Percentiles rank a stretch among this genome's conserved stretches.
phyloP scores from a whole-genome alignment of 1,140 invertebrate genomes.

The Venustaconcha ellipsiformis region DNA sequence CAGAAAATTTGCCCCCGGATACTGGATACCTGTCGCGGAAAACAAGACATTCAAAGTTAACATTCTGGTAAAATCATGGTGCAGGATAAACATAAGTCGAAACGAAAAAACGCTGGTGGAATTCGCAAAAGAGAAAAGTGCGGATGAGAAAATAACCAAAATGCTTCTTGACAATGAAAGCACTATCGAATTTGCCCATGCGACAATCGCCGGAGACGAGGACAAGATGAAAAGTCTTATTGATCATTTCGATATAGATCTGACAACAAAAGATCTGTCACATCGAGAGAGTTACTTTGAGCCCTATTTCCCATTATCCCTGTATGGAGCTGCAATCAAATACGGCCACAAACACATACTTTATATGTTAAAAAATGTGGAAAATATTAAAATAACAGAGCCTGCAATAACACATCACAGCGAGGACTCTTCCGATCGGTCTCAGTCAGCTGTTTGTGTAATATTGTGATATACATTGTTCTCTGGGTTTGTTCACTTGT shows the following conservation, averaged over 20 bases:
- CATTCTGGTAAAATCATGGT: slow-evolving; percentile 61
- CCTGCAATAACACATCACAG: no score
- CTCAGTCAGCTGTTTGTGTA: no score
- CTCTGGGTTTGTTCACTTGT: no score
- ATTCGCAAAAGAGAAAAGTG: slow-evolving; percentile 50
- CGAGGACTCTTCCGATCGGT: no score
- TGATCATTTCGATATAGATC: slow-evolving; percentile 44
- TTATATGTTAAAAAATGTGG: slow-evolving; percentile 29
- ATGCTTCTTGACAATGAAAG: slow-evolving; percentile 56
- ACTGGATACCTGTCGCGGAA: slow-evolving; percentile 55
- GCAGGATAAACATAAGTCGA: slow-evolving; percentile 55
- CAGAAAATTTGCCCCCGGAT: slow-evolving; percentile 52
- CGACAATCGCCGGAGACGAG: slow-evolving; percentile 59
- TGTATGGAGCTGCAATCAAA: slow-evolving; percentile 53
- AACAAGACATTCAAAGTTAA: slow-evolving; percentile 55
- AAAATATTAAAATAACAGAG: no score
- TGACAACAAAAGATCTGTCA: slow-evolving; percentile 50
- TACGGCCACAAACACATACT: slow-evolving; percentile 57
- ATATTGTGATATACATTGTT: no score
- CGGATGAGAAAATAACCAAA: slow-evolving; percentile 49
- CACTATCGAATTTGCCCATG: slow-evolving; percentile 62
- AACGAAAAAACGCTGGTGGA: slow-evolving; percentile 53
- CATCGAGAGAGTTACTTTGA: slow-evolving; percentile 52
- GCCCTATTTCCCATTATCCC: slow-evolving; percentile 47
- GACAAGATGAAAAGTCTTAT: slow-evolving; percentile 50